These are phyloP conservation scores for Trichonephila clavipes DNA, from an alignment of 1,140 invertebrate species.

Conservation along the genomic window DNA sequence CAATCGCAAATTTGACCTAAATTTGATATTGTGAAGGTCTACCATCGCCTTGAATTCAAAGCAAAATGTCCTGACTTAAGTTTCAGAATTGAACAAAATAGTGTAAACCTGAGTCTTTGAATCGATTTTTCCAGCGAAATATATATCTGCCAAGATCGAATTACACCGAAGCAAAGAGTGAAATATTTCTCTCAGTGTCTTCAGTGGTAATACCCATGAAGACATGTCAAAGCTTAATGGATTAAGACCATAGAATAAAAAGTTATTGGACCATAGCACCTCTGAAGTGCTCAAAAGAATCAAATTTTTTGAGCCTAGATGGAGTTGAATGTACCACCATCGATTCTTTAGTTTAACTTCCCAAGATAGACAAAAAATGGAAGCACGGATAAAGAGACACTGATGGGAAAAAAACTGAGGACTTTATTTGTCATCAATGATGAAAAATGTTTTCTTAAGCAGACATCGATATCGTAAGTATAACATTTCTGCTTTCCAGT, in stretches of 20 bases:
- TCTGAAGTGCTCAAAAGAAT: slow-evolving; percentile 6
- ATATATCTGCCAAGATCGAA: not conserved
- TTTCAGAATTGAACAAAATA: too few species aligned
- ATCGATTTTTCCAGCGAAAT: not conserved
- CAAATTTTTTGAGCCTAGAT: not conserved
- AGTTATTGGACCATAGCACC: slow-evolving; percentile 37
- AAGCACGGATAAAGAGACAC: too few species aligned
- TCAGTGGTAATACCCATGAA: not conserved
- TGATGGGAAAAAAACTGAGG: too few species aligned
- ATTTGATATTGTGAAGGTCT: too few species aligned
- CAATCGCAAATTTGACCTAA: too few species aligned
- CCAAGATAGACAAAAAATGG: not conserved
- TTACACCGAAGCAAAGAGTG: not conserved
- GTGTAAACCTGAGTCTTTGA: not conserved
- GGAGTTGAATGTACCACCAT: slow-evolving; percentile 15
- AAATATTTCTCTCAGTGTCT: not conserved
- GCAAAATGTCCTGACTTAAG: too few species aligned
- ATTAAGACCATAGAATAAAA: slow-evolving; percentile 6
- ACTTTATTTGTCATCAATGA: too few species aligned
- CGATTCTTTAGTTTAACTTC: slow-evolving; percentile 37
- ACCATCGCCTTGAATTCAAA: too few species aligned
- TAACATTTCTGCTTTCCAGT: too few species aligned
- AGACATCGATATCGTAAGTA: too few species aligned
- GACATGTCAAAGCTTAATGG: slow-evolving; percentile 57
- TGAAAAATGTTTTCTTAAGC: too few species aligned